Conservation (phyloP, 2,888 invertebrate species). For the Sepioteuthis lessoniana region DNA sequence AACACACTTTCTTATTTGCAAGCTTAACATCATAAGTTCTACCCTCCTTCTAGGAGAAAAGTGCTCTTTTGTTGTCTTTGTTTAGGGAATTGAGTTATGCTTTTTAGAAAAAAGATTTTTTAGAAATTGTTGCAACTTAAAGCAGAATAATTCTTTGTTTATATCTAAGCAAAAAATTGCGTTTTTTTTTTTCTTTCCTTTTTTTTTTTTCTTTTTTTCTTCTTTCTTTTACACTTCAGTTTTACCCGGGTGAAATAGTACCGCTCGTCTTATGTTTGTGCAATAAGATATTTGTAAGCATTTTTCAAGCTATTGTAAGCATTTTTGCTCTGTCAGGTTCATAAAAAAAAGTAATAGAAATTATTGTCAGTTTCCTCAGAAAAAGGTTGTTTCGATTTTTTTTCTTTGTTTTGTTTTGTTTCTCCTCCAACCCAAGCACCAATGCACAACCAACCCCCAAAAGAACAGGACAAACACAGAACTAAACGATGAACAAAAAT, state of each 20-base stretch:
- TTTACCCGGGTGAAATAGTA: not conserved
- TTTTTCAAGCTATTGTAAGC: no score
- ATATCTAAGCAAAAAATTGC: not conserved
- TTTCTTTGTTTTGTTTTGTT: not conserved
- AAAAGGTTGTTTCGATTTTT: not conserved
- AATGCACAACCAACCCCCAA: not conserved
- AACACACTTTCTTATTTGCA: conserved; percentile 34
- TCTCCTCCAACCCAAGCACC: no score
- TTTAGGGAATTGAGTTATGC: not conserved
- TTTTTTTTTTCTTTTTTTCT: not conserved
- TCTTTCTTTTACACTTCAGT: not conserved
- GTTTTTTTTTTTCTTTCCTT: not conserved
- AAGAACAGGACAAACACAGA: not conserved
- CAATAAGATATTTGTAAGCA: not conserved
- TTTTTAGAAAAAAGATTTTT: not conserved
- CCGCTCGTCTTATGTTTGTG: not conserved
- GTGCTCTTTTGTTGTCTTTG: not conserved
- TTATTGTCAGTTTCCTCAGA: no score
- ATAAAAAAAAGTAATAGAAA: no score
- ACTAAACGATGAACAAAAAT: not conserved
- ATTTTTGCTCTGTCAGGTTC: no score
- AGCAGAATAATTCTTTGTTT: no score
- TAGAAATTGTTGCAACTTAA: not conserved
- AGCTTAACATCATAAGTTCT: not conserved
- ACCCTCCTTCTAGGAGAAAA: not conserved